Percentiles rank a stretch among this genome's conserved stretches.
These are phyloP conservation scores for Tapirus terrestris DNA, from an alignment of 2,113 vertebrate genomes.

Conservation along the genomic window DNA sequence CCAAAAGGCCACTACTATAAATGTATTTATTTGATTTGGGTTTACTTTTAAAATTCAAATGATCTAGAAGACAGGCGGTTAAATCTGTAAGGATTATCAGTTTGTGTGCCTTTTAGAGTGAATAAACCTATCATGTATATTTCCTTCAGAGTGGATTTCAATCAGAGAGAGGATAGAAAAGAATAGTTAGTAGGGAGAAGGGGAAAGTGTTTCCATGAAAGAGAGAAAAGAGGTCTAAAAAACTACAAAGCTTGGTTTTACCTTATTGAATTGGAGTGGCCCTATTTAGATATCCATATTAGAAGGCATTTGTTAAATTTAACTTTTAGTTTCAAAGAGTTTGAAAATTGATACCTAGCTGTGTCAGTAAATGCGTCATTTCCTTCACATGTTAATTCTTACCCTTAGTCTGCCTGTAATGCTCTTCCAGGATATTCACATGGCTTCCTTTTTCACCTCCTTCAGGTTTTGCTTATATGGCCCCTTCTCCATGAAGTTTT, in stretches of 20 bases:
- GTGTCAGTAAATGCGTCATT: not conserved
- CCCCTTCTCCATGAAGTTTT: not conserved
- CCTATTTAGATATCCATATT: not conserved
- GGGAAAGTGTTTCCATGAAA: not conserved
- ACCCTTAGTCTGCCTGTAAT: not conserved
- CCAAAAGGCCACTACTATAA: not conserved
- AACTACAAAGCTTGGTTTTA: not conserved
- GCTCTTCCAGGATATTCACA: not conserved
- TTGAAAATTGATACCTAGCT: not conserved
- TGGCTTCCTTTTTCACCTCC: not conserved
- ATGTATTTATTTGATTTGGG: not conserved
- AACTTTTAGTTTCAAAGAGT: not conserved
- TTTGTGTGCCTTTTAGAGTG: not conserved
- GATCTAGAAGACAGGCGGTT: not conserved
- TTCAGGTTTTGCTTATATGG: not conserved
- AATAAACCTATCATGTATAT: not conserved
- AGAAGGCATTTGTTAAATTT: not conserved
- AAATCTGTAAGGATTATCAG: not conserved
- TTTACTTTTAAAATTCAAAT: conserved; percentile 18
- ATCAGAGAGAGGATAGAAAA: not conserved
- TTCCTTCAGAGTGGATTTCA: not conserved
- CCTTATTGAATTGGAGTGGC: not conserved
- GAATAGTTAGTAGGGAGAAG: too few relatives aligned
- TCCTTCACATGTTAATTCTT: not conserved
- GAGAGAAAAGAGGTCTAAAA: not conserved